phyloP scores from a whole-genome alignment of 2,888 invertebrate genomes.

The Aquatica leii region DNA sequence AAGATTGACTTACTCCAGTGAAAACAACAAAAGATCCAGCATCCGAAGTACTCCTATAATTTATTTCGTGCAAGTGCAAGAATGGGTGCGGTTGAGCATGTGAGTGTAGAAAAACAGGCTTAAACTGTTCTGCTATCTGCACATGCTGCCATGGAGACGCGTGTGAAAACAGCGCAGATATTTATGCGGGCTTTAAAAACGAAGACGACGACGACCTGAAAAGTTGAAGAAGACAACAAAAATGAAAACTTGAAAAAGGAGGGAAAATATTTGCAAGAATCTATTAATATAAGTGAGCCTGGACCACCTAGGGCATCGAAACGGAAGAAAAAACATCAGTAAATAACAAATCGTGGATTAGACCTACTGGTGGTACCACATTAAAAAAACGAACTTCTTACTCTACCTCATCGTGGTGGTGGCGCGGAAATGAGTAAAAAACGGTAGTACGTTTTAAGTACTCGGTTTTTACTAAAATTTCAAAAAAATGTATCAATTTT shows the following conservation, averaged over 20 bases:
- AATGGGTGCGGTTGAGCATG: not conserved
- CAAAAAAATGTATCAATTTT: not conserved
- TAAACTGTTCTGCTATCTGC: slow-evolving; percentile 7
- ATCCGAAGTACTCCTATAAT: not conserved
- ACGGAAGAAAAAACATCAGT: not conserved
- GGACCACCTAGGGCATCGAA: slow-evolving; percentile 3
- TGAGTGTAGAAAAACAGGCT: slow-evolving; percentile 6
- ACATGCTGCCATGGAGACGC: not conserved
- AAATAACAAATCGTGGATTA: not conserved
- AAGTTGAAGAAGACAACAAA: too few relatives aligned
- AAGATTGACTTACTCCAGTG: slow-evolving; percentile 11
- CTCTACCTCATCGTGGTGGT: slow-evolving; percentile 10
- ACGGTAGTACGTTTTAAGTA: not conserved
- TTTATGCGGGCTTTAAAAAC: not conserved
- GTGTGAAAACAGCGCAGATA: not conserved
- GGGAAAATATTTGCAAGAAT: too few relatives aligned
- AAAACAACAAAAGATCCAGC: slow-evolving; percentile 6
- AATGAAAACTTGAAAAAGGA: too few relatives aligned
- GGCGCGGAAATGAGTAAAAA: not conserved
- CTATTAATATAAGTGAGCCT: too few relatives aligned
- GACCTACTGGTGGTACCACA: not conserved
- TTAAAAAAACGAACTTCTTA: slow-evolving; percentile 1
- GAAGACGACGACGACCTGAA: slow-evolving; percentile 9
- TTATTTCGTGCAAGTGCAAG: slow-evolving; percentile 8
- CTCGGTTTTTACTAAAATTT: not conserved